Conservation (phyloP, 2,113 vertebrate genomes). For the Sinocyclocheilus maitianheensis region DNA sequence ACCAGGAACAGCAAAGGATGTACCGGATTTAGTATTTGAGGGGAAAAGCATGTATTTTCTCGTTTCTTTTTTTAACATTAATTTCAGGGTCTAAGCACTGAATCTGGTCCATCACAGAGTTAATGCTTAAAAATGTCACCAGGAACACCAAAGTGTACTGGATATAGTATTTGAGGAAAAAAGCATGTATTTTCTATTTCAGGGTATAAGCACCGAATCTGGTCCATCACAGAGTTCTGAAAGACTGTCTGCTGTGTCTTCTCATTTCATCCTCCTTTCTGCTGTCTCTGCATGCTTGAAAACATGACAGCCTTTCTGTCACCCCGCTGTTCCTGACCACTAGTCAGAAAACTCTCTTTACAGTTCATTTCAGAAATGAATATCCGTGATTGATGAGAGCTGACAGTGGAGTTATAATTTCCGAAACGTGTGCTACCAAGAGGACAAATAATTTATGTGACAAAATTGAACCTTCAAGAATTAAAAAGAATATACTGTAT, state of each 20-base stretch:
- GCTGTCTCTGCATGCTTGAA: conserved; percentile 27
- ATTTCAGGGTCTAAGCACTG: background rate
- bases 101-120: background rate
- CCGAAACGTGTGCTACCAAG: background rate
- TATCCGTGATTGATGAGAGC: conserved; percentile 30
- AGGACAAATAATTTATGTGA: background rate
- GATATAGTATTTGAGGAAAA: background rate
- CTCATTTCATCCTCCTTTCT: conserved; percentile 3
- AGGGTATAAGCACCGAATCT: background rate
- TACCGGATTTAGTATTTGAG: background rate
- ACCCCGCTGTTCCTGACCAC: conserved; percentile 39
- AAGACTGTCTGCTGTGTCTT: conserved; percentile 6
- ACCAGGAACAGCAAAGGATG: background rate
- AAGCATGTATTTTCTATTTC: background rate
- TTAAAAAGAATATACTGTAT: background rate
- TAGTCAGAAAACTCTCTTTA: conserved; percentile 33
- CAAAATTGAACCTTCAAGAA: conserved; percentile 17
- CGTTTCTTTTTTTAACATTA: background rate
- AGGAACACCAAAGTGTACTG: background rate
- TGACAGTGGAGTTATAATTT: conserved; percentile 34
- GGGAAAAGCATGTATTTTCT: background rate
- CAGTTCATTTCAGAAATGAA: conserved; percentile 46
- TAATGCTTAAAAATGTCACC: background rate
- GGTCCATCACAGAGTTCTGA: background rate
- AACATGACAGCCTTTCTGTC: conserved; percentile 27